Evolutionary conservation across 1,140 invertebrate genomes (phyloP).

Genomic region (Oreohelix idahoensis): DNA sequence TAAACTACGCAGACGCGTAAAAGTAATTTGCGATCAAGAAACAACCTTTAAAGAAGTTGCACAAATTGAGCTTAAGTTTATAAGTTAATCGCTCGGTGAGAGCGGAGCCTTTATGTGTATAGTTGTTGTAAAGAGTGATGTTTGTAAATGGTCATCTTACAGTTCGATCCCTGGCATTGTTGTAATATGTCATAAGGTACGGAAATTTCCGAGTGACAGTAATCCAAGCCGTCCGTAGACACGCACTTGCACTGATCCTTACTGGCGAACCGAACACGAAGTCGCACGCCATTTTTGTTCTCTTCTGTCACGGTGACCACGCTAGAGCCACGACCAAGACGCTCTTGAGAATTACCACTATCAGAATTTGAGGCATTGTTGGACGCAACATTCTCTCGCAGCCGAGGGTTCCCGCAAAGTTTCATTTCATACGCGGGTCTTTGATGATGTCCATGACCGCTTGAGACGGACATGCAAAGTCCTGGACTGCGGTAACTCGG

Average conservation of each 20-base stretch:
- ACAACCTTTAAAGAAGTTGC: too few species aligned
- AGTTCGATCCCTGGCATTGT: not conserved
- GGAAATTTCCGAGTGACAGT: not conserved
- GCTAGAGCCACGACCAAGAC: conserved; percentile 20
- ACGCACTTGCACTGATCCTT: conserved; percentile 43
- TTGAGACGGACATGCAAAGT: conserved; percentile 31
- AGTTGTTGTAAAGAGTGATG: conserved; percentile 12
- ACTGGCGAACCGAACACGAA: conserved; percentile 59
- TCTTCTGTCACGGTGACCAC: conserved; percentile 57
- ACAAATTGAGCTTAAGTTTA: too few species aligned
- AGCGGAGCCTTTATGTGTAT: conserved; percentile 30
- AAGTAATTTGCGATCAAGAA: too few species aligned
- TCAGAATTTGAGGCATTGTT: conserved; percentile 21
- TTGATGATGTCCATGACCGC: not conserved
- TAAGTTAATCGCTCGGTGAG: too few species aligned
- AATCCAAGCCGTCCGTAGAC: conserved; percentile 12
- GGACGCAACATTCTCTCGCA: not conserved
- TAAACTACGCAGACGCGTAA: too few species aligned
- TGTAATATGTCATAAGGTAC: conserved; percentile 19
- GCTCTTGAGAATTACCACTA: conserved; percentile 9
- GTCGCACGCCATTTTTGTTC: conserved; percentile 60
- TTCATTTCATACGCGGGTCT: conserved; percentile 5
- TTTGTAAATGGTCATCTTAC: not conserved
- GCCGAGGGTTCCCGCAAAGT: not conserved
- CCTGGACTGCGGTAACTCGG: conserved; percentile 31